Base-by-base conservation (phyloP, 2,113 vertebrate species). In the Microtus richardsoni region DNA sequence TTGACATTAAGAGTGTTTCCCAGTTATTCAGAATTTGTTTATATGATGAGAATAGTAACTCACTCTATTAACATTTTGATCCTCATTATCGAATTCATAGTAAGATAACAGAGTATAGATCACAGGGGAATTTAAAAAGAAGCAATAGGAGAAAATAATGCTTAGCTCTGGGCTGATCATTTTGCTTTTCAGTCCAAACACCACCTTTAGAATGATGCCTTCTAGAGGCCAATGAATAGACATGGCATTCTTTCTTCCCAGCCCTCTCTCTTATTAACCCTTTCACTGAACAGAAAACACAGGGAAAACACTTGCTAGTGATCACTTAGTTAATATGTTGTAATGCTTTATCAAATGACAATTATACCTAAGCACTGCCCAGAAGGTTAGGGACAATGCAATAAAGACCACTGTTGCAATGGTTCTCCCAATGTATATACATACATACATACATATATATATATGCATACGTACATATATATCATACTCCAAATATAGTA, bases 11-110 rank as follows among this genome's bases (percentile, higher is more conserved):
- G 13, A 49, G 14, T 22, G 80, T 73, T 26, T 12, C 2, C 33
- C 30, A 62, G 33, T 44, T 30, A 93, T 52, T 75, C 77, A 30
- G 49, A 90, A 68, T n/a, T 7, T 70, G 24, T 28, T 62, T 74
- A 11, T 33, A 49, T 33, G 33, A n/a, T 87, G 8, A 83, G 22
- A 83, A 33, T n/a, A 36, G 58, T 80, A 11, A 83, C 16, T 52
- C 19, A 17, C 82, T n/a, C 39, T 47, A 82, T 41, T 54, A 91
- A 93, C 74, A 91, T 96, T 77, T 64, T 82, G 36, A 91, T 24
- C 6, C 9, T 85, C 49, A 12, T 47, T 80, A 49, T 70, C 73
- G 24, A 79, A 47, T 49, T 75, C 5, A 21, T 74, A 14, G 86
- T 86, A 49, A 74, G 78, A 70, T 75, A 30, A 60, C 0, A 14